These are phyloP conservation scores for Maccullochella peelii DNA, from an alignment of 2,113 vertebrate species.

Conservation along the genomic window DNA sequence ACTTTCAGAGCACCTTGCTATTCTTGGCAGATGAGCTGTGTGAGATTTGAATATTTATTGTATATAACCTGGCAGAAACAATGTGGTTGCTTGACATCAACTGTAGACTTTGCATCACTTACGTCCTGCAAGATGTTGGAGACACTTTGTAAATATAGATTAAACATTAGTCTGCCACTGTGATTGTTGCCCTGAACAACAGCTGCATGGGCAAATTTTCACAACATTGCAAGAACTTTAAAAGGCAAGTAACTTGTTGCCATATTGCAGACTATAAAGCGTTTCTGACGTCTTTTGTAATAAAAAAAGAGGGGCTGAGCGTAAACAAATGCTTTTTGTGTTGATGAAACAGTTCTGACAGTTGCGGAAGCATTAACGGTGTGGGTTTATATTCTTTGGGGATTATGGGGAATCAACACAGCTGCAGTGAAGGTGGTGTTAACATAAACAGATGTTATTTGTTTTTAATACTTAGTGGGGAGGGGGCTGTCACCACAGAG, in stretches of 20 bases:
- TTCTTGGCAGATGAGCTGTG: constrained; percentile 5
- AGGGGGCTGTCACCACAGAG: neutral
- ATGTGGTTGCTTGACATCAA: neutral
- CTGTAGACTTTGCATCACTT: too few relatives aligned
- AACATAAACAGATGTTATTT: constrained; percentile 77
- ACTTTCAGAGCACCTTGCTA: neutral
- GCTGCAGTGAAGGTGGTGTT: constrained; percentile 69
- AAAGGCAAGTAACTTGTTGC: constrained; percentile 30
- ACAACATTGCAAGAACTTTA: neutral
- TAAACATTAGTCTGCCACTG: neutral
- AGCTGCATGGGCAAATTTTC: neutral
- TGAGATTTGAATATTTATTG: neutral
- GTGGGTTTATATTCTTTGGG: constrained; percentile 57
- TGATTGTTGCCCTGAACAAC: neutral
- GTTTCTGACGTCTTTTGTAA: constrained; percentile 14
- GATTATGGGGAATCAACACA: constrained; percentile 75
- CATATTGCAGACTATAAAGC: constrained; percentile 4
- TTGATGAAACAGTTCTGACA: constrained; percentile 66
- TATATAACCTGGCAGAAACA: constrained; percentile 1
- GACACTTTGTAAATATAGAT: neutral
- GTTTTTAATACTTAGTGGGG: constrained; percentile 62
- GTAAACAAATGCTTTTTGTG: constrained; percentile 37
- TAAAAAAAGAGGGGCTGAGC: constrained; percentile 11
- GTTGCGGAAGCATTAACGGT: constrained; percentile 45
- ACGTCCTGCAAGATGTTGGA: neutral